phyloP scores from a whole-genome alignment of 2,888 invertebrate species.

The Morpho achilles region DNA sequence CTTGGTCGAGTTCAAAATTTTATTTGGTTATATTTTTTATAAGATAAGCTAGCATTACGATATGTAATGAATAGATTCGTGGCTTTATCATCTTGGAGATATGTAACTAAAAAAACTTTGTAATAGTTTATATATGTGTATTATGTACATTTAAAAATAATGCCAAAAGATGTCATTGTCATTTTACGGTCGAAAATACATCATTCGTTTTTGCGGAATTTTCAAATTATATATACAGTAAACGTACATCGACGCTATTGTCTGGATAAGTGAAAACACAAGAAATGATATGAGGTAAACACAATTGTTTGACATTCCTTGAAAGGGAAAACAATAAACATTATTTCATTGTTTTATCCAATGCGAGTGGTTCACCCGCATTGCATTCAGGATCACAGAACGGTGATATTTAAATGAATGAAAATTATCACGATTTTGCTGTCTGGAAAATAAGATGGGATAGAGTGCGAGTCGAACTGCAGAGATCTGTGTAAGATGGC shows the following conservation, averaged over 20 bases:
- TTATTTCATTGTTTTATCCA: conserved; percentile 3
- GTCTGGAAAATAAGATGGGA: conserved; percentile 62
- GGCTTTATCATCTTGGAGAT: no score
- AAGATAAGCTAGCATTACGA: no score
- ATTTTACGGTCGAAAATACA: conserved; percentile 1
- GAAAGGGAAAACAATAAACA: conserved; percentile 18
- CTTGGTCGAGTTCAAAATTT: no score
- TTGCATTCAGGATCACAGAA: no score
- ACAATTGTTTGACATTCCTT: conserved; percentile 15
- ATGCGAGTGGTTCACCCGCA: neutral
- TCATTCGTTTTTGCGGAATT: neutral
- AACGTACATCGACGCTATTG: neutral
- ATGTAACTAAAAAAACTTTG: no score
- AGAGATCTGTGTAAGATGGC: conserved; percentile 44
- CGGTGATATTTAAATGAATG: conserved; percentile 30
- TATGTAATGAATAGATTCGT: no score
- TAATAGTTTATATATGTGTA: no score
- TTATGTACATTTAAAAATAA: no score
- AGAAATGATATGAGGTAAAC: conserved; percentile 12
- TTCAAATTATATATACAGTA: neutral
- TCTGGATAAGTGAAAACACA: conserved; percentile 3
- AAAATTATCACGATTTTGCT: conserved; percentile 47
- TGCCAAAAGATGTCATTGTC: conserved; percentile 21
- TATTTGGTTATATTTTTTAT: no score
- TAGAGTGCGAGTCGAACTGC: conserved; percentile 53